Evolutionary conservation across 64 coral and sea anemone genomes (phyloP), one percentile per base, ranked within the genome.

Genomic region (Pocillopora damicornis): DNA sequence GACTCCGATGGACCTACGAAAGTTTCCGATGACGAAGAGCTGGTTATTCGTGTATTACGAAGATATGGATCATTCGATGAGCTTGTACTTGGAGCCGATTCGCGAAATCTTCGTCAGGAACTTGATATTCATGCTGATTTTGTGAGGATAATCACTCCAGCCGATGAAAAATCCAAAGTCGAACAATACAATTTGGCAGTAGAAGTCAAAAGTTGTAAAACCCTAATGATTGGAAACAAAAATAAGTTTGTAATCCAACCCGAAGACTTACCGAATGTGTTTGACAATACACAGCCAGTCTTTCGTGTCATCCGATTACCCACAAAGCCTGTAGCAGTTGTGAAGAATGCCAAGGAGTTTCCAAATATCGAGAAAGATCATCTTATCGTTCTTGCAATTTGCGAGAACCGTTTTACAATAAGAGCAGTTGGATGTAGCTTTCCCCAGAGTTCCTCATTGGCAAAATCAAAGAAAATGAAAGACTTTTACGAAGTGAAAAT

Each of bases 1-100:
- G 20, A 60, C 60, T 79, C 77, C 77, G 77, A 79, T 60, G 20
- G 22, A 13, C 77, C 59, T 51, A 79, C 77, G 77, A 79, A 79
- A 79, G 58, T 60, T 25, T 79, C 77, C 77, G 77, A 79, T 4
- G 77, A 61, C 18, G 77, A 60, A 1, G 57, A 79, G 60, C 18
- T 79, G 58, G 77, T 79, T 26, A 7, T 79, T 60, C 77, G 77
- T 79, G 77, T 79, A 9, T 61, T 79, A 30, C 51, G 20, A 26
- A 79, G 77, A 15, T 26, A 60, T 18, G 56, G 77, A 4, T 20
- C 17, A 12, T 60, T 51, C 16, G 56, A 79, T 15, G 77, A 79
- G 60, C 22, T 79, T 79, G n/a, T 79, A 13, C 22, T 56, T 20
- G 23, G 1, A 26, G 14, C 26, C 10, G 23, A 79, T 79, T 56